A percentile compares a stretch with the other conserved stretches of the same genome.
phyloP scores from a whole-genome alignment of 2,888 invertebrate genomes.

The Gymnocheta viridis region DNA sequence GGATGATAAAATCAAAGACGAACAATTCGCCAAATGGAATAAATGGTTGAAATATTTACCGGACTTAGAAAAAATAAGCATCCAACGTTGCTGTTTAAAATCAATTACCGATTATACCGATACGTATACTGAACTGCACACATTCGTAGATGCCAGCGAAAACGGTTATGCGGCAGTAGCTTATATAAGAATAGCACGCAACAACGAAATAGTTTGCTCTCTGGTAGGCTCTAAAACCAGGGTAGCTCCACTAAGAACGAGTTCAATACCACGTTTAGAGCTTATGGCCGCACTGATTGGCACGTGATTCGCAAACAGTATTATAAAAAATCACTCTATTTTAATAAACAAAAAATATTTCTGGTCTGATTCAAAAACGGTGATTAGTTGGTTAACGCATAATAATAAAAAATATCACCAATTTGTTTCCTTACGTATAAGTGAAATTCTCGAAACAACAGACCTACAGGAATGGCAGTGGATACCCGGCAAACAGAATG shows the following conservation, averaged over 20 bases:
- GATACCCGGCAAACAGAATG: conserved; percentile 51
- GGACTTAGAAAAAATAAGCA: conserved; percentile 63
- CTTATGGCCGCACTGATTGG: conserved; percentile 71
- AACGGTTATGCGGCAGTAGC: conserved; percentile 65
- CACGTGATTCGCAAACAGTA: conserved; percentile 50
- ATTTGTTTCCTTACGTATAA: too few relatives aligned
- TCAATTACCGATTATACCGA: conserved; percentile 20
- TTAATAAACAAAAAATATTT: conserved; percentile 42
- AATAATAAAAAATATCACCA: conserved; percentile 68
- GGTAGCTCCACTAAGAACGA: conserved; percentile 37
- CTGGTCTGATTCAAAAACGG: conserved; percentile 63
- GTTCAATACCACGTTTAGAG: conserved; percentile 69
- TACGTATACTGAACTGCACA: conserved; percentile 56
- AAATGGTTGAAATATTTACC: conserved; percentile 69
- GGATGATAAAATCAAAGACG: conserved; percentile 62
- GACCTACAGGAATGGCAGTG: conserved; percentile 61
- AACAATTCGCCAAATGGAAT: conserved; percentile 65
- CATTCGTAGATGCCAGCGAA: too few relatives aligned
- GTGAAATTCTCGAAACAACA: conserved; percentile 59
- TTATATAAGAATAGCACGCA: too few relatives aligned
- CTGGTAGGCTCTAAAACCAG: too few relatives aligned
- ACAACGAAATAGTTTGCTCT: too few relatives aligned
- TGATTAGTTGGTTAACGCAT: conserved; percentile 54
- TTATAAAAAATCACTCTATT: conserved; percentile 54
- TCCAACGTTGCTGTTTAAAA: conserved; percentile 70